Percentiles rank a stretch among this genome's conserved stretches.
Conservation (phyloP, 2,797 vertebrate genomes). For the Anabacerthia variegaticeps region DNA sequence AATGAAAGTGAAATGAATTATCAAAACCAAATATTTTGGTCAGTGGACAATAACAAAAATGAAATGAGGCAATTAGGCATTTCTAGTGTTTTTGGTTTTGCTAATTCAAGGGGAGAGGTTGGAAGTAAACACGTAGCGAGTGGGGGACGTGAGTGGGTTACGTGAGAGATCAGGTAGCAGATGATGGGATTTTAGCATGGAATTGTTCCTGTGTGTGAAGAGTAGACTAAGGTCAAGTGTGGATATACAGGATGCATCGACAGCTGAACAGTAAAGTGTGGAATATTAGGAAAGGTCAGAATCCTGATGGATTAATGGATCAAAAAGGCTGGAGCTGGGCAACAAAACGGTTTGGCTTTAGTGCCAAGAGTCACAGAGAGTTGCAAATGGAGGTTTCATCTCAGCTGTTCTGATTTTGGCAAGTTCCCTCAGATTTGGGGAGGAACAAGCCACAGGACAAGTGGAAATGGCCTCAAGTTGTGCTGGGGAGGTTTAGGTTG, state of each 20-base stretch:
- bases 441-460: fast-evolving
- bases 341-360: background rate
- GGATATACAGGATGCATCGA: background rate
- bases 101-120: background rate
- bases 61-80: background rate
- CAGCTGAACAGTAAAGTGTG: background rate
- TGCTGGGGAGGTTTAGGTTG: background rate
- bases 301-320: background rate
- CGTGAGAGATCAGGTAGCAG: background rate
- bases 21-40: background rate
- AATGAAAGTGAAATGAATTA: slow-evolving; percentile 9
- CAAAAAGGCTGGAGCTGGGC: background rate
- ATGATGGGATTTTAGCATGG: background rate
- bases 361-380: background rate
- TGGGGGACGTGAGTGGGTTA: background rate
- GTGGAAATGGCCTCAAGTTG: fast-evolving
- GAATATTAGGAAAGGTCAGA: fast-evolving
- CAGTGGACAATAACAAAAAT: background rate
- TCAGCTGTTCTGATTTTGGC: background rate
- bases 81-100: background rate
- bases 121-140: background rate
- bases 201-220: background rate
- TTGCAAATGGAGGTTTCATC: background rate
- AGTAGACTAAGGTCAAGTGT: background rate
- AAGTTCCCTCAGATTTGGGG: background rate